Evolutionary conservation across 2,888 invertebrate genomes (phyloP), one percentile per base, ranked within the genome.

Genomic region (Noctua janthe): DNA sequence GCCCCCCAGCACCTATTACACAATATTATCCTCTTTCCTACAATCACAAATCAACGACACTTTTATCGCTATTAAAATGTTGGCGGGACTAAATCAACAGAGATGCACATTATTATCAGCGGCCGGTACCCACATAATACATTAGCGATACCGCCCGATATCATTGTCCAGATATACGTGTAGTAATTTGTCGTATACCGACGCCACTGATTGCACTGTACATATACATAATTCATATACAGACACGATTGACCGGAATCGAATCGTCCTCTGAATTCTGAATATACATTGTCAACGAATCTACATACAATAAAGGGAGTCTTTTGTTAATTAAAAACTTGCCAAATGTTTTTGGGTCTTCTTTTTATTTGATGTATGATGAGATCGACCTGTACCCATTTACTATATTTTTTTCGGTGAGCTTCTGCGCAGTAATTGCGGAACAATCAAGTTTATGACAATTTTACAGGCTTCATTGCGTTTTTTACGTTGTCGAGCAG

Each of bases 101-200:
- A 70, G 82, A 74, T 86, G 85, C 81, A 66, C 85, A 85, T 85
- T 84, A 81, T 82, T 87, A 90, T 87, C 83, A 83, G 71, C 39
- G 74, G 71, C 70, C 75, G 71, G 47, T 75, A 86, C 80, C 78
- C 82, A 83, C 81, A 83, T 85, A 83, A 85, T 83, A 89, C 82
- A 86, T 82, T 84, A 79, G 78, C 76, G 87, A 86, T 86, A 86
- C 81, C 87, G 66, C 5, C 71, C 71, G 82, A 87, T 87, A 86
- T 85, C 84, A 90, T 90, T 89, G 90, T 88, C 87, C 87, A 71
- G 83, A 85, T 90, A 88, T 88, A 90, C 90, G 90, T 90, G 90
- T 76, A 86, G 88, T 84, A 86, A 90, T 90, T 90, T 87, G 90
- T 90, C 90, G 81, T 66, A 72, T 76, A 85, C 83, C 74, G 81